Evolutionary conservation across 2,113 vertebrate species (phyloP).

Genomic region (human): DNA sequence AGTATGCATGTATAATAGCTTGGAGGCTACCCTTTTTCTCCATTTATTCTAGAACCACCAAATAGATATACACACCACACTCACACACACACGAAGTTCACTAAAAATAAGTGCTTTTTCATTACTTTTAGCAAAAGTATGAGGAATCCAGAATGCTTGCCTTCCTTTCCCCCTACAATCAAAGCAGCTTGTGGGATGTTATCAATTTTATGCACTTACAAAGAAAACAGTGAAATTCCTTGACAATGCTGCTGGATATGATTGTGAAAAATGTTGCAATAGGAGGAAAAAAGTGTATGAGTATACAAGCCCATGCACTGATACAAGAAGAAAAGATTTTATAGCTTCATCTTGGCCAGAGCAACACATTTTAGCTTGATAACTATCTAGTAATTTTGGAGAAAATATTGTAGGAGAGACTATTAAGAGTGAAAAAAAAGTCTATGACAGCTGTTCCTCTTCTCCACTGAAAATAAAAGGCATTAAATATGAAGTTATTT

Average conservation of each 20-base stretch:
- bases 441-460: background rate
- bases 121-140: background rate
- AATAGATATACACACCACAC: background rate
- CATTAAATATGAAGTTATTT: conserved; percentile 9
- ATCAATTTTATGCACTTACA: conserved; percentile 9
- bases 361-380: conserved; percentile 26
- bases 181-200: conserved; percentile 2
- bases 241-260: background rate
- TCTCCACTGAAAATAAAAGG: conserved; percentile 9
- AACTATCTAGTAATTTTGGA: background rate
- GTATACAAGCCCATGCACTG: background rate
- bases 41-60: background rate
- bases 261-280: background rate
- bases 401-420: conserved; percentile 13
- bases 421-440: conserved; percentile 36
- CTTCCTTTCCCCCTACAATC: background rate
- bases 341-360: conserved; percentile 4
- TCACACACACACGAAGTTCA: background rate
- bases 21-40: background rate
- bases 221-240: conserved; percentile 26
- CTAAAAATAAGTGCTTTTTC: background rate
- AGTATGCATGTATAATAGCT: background rate
- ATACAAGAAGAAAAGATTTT: background rate
- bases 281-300: background rate
- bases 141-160: conserved; percentile 24